Evolutionary conservation across 1,140 invertebrate species (phyloP), one percentile per base, ranked within the genome.

Genomic region (Drosophila trapezifrons): DNA sequence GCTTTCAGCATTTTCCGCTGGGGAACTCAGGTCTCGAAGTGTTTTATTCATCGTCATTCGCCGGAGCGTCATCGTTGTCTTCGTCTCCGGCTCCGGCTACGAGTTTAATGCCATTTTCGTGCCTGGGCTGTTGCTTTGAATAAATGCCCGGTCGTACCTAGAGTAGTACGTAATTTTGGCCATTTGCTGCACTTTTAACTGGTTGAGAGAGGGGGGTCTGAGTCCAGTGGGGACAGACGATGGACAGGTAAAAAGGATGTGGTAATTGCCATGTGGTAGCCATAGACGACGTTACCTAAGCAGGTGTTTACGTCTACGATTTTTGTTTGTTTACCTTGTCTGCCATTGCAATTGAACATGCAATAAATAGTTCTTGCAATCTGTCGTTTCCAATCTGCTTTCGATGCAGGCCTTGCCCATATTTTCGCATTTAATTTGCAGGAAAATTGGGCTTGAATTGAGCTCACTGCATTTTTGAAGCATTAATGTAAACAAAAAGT

Each of bases 91-190:
- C 49, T 52, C 13, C 17, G 32, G 29, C 29, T 15, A 18, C 63
- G 74, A 69, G 76, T 87, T 87, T 86, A 86, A 86, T 87, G 82
- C 82, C 83, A 86, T 82, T 82, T 86, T 87, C 82, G 83, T 86
- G 82, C 66, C 83, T 46, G 42, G 52, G 71, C 80, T 71, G 59
- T 77, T 63, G 46, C 58, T 60, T 58, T 76, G 37, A 64, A 65
- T 63, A 79, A 75, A 60, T 47, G 29, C 40, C 46, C 47, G 18
- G 37, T 2, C 20, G 43, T 37, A 45, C 56, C 35, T 22, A 43
- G 43, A 29, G 27, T 29, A 9, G 8, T 29, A 32, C 29, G 40
- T 29, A 51, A 37, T 72, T 71, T 72, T 73, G 42, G 22, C 49
- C 38, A 45, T 35, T 47, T 17, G 22, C 64, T 69, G 46, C 66